phyloP scores from a whole-genome alignment of 2,113 vertebrate species.

The Arothron firmamentum region DNA sequence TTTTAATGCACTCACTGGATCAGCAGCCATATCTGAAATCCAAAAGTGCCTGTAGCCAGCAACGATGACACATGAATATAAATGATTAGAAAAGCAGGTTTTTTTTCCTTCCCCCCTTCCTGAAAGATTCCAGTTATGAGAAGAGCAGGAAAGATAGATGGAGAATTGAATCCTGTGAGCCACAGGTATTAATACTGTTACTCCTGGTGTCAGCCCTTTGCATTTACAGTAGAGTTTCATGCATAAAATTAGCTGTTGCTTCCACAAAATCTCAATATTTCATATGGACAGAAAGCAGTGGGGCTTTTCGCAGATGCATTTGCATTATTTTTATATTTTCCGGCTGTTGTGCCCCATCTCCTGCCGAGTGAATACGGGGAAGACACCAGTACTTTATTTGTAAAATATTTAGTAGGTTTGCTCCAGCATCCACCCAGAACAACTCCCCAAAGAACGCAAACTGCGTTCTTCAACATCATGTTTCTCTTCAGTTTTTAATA shows the following conservation, averaged over 20 bases:
- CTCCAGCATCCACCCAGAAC: conserved; percentile 32
- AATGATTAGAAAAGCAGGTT: conserved; percentile 57
- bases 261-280: conserved; percentile 15
- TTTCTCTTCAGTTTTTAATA: conserved; percentile 12
- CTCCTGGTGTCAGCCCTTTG: conserved; percentile 37
- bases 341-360: conserved; percentile 6
- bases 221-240: conserved; percentile 20
- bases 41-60: conserved; percentile 47
- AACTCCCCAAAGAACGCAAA: conserved; percentile 26
- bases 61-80: conserved; percentile 51
- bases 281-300: conserved; percentile 6
- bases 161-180: conserved; percentile 40
- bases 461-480: neutral
- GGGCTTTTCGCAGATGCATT: conserved; percentile 12
- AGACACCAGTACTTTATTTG: conserved; percentile 40
- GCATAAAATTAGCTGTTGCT: conserved; percentile 18
- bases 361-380: conserved; percentile 28
- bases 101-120: conserved; percentile 43
- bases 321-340: conserved; percentile 22
- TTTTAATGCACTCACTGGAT: conserved; percentile 14
- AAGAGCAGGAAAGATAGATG: conserved; percentile 2
- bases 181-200: conserved; percentile 50
- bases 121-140: conserved; percentile 51
- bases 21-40: conserved; percentile 44
- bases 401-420: conserved; percentile 64